A percentile compares a stretch with the other conserved stretches of the same genome.
phyloP scores from a whole-genome alignment of 2,888 invertebrate species.

The Chrysopilus asiliformis region DNA sequence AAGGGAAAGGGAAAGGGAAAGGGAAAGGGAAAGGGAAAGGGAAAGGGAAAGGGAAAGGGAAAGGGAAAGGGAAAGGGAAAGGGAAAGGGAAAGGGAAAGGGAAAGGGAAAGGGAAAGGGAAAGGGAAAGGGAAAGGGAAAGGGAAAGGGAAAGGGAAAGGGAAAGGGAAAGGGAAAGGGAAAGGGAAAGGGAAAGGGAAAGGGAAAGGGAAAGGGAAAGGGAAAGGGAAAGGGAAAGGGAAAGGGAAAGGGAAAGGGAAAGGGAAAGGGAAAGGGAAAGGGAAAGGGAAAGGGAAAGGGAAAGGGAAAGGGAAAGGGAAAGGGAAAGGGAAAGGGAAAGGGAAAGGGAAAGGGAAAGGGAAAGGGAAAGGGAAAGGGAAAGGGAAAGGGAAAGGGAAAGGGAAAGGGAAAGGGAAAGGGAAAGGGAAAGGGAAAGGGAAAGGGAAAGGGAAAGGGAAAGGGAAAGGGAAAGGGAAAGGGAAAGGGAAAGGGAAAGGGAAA shows the following conservation, averaged over 20 bases:
- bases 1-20: neutral
- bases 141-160: neutral
- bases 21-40: neutral
- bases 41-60: neutral
- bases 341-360: slow-evolving; percentile 1
- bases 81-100: neutral
- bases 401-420: neutral
- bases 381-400: neutral
- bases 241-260: neutral
- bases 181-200: neutral
- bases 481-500: slow-evolving; percentile 3
- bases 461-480: neutral
- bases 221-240: neutral
- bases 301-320: neutral
- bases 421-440: slow-evolving; percentile 1
- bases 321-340: neutral
- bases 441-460: neutral
- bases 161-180: neutral
- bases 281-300: neutral
- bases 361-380: neutral
- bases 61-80: neutral
- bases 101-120: neutral
- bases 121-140: neutral
- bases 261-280: neutral
- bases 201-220: neutral